Percentiles rank a stretch among this genome's conserved stretches.
Evolutionary conservation across 2,797 vertebrate species (phyloP).

Genomic region (Octomys mimax): DNA sequence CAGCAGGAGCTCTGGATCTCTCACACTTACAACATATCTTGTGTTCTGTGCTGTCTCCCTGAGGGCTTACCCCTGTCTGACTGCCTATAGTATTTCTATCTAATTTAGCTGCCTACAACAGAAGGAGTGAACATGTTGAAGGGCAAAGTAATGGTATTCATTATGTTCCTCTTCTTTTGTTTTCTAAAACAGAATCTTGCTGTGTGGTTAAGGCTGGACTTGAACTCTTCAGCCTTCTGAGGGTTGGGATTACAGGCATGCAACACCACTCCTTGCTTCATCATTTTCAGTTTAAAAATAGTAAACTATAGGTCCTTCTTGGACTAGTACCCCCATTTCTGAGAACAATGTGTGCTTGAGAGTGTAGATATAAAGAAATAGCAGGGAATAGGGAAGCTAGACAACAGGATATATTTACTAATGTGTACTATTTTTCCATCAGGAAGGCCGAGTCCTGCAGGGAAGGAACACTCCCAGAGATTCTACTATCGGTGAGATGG

Average conservation of each 20-base stretch:
- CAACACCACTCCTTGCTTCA: neutral
- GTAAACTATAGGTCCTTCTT: constrained; percentile 36
- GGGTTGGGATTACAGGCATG: neutral
- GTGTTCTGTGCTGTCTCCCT: too few species aligned
- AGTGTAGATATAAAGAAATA: constrained; percentile 28
- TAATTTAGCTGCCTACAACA: too few species aligned
- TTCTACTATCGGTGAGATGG: constrained; percentile 72
- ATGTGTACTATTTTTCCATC: constrained; percentile 68
- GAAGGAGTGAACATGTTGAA: neutral
- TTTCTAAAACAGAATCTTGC: neutral
- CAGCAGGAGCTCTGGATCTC: too few species aligned
- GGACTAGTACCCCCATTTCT: neutral
- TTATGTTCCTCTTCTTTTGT: neutral
- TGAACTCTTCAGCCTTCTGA: neutral
- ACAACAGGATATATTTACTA: constrained; percentile 45
- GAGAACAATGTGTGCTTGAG: constrained; percentile 40
- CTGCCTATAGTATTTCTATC: too few species aligned
- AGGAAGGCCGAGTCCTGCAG: constrained; percentile 76
- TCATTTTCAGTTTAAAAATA: constrained; percentile 38
- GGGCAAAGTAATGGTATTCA: neutral
- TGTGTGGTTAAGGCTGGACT: neutral
- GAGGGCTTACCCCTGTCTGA: too few species aligned
- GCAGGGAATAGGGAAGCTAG: neutral
- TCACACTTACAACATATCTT: too few species aligned
- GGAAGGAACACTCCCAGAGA: constrained; percentile 79